These are phyloP conservation scores for Herminia tarsipennalis DNA, from an alignment of 2,888 invertebrate genomes.

Conservation along the genomic window DNA sequence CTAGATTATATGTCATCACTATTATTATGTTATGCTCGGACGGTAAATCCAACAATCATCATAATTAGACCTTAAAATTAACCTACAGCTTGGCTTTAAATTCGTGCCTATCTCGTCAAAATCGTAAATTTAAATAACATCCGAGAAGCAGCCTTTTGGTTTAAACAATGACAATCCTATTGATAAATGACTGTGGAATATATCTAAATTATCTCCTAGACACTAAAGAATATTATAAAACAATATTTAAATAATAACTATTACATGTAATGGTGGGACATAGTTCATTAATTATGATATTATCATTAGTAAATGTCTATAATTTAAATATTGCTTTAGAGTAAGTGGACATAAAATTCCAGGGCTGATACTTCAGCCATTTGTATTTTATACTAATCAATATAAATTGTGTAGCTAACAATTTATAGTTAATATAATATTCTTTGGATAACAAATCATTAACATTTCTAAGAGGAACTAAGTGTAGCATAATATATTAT, in stretches of 20 bases:
- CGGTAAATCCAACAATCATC: constrained; percentile 82
- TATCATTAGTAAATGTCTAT: constrained; percentile 66
- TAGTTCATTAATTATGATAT: constrained; percentile 64
- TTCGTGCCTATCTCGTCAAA: constrained; percentile 82
- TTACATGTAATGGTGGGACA: constrained; percentile 80
- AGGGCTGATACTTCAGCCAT: constrained; percentile 52
- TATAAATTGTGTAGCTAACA: constrained; percentile 71
- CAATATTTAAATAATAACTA: constrained; percentile 79
- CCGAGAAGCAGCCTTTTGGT: constrained; percentile 84
- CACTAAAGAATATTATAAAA: constrained; percentile 77
- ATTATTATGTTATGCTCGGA: constrained; percentile 82
- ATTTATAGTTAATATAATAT: constrained; percentile 79
- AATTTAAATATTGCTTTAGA: constrained; percentile 81
- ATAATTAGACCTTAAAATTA: constrained; percentile 80
- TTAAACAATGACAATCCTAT: constrained; percentile 74
- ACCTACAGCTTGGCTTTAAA: constrained; percentile 84
- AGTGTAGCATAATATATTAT: constrained; percentile 62
- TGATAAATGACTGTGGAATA: constrained; percentile 84
- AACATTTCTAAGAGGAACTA: constrained; percentile 84
- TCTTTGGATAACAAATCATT: constrained; percentile 84
- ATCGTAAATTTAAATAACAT: constrained; percentile 78
- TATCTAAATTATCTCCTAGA: constrained; percentile 71
- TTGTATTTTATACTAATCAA: constrained; percentile 67
- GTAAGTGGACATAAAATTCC: constrained; percentile 64
- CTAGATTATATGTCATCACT: constrained; percentile 77